phyloP scores from a whole-genome alignment of 2,888 invertebrate species.

The Kuschelorhynchus macadamiae region DNA sequence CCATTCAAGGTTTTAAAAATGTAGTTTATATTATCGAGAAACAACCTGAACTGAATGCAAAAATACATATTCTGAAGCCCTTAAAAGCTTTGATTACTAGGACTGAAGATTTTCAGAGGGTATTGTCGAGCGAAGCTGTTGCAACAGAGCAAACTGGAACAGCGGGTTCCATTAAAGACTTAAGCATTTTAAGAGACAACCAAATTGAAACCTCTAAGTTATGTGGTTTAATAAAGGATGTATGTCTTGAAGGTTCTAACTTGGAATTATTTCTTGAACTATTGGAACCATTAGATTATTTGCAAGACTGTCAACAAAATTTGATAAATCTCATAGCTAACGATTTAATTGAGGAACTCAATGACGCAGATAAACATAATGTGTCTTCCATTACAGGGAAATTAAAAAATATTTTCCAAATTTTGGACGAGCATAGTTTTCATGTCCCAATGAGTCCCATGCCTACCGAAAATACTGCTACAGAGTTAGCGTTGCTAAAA shows the following conservation, averaged over 20 bases:
- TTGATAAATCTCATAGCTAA: constrained; percentile 42
- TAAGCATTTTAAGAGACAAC: constrained; percentile 35
- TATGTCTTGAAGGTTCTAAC: constrained; percentile 24
- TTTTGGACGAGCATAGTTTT: constrained; percentile 29
- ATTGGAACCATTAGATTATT: constrained; percentile 50
- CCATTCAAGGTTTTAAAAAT: constrained; percentile 46
- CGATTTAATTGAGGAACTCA: constrained; percentile 28
- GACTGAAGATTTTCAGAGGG: constrained; percentile 49
- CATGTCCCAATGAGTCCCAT: neutral
- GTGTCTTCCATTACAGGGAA: constrained; percentile 24
- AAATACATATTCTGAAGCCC: constrained; percentile 46
- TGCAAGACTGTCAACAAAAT: constrained; percentile 49
- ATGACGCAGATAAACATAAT: constrained; percentile 20
- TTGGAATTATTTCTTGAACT: constrained; percentile 34
- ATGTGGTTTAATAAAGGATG: constrained; percentile 45
- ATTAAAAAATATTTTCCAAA: constrained; percentile 38
- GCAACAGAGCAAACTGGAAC: neutral
- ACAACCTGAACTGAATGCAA: neutral
- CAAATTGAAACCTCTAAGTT: constrained; percentile 43
- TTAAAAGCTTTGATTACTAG: constrained; percentile 54
- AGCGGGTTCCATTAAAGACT: constrained; percentile 16
- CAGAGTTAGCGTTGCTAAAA: constrained; percentile 17
- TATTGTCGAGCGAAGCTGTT: constrained; percentile 9
- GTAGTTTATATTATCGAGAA: constrained; percentile 42
- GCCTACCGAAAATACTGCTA: neutral